phyloP scores from a whole-genome alignment of 2,888 invertebrate species.

The Lithophane leautieri region DNA sequence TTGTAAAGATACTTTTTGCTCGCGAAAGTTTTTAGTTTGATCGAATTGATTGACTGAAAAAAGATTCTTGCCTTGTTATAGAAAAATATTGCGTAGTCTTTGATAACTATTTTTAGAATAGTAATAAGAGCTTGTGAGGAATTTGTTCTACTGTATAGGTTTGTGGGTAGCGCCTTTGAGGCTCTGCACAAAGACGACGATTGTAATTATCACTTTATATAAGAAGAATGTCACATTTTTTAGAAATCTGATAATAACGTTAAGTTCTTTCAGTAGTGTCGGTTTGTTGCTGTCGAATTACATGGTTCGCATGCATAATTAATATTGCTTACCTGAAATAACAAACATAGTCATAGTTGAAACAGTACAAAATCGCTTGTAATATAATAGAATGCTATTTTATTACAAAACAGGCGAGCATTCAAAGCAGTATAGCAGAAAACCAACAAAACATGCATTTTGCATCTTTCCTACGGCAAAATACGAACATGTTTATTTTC shows the following conservation, averaged over 20 bases:
- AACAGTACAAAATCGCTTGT: background rate
- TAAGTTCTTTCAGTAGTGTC: too few species aligned
- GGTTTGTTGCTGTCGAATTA: too few species aligned
- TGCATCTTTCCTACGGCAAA: slow-evolving; percentile 40
- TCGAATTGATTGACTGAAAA: slow-evolving; percentile 9
- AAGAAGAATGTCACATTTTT: background rate
- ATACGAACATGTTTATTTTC: slow-evolving; percentile 55
- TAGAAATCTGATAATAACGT: background rate
- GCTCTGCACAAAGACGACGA: background rate
- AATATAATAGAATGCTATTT: slow-evolving; percentile 26
- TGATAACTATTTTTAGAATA: background rate
- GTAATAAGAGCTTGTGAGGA: background rate
- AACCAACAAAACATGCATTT: slow-evolving; percentile 49
- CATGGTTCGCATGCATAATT: background rate
- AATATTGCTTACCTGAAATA: background rate
- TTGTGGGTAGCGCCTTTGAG: background rate
- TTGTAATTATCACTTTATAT: background rate
- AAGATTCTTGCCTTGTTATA: background rate
- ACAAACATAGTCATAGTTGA: background rate
- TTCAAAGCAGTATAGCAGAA: slow-evolving; percentile 50
- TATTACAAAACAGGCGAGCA: slow-evolving; percentile 21
- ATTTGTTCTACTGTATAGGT: background rate
- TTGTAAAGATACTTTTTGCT: slow-evolving; percentile 2
- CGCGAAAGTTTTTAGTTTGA: background rate
- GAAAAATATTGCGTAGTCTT: background rate